Conservation (phyloP, 2,888 invertebrate species). For the Dromius quadrimaculatus region DNA sequence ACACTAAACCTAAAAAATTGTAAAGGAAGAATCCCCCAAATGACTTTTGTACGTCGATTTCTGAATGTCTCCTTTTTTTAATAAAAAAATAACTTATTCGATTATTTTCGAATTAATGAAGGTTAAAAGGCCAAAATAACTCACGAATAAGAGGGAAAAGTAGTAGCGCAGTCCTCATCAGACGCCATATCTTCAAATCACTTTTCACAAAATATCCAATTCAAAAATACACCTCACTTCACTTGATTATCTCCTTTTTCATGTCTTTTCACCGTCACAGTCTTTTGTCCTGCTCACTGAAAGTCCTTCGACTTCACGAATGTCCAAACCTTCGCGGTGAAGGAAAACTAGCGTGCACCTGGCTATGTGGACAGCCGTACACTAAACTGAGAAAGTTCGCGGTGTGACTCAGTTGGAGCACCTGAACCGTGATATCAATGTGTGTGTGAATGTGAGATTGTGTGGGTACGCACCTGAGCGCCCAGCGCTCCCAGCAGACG, state of each 20-base stretch:
- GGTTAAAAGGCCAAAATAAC: too few relatives aligned
- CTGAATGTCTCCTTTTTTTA: too few relatives aligned
- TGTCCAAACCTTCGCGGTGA: too few relatives aligned
- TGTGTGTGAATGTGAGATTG: not conserved
- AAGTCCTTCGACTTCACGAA: too few relatives aligned
- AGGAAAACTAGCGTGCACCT: constrained; percentile 2
- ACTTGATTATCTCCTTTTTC: too few relatives aligned
- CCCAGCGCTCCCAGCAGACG: constrained; percentile 2
- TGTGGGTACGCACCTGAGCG: not conserved
- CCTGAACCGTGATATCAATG: constrained; percentile 4
- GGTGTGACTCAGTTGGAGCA: not conserved
- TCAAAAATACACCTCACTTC: not conserved
- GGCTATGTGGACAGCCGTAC: not conserved
- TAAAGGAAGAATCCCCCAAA: too few relatives aligned
- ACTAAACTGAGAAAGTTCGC: too few relatives aligned
- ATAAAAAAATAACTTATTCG: too few relatives aligned
- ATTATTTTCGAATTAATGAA: too few relatives aligned
- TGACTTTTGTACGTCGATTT: too few relatives aligned
- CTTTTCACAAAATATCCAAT: not conserved
- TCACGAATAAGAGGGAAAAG: constrained; percentile 64
- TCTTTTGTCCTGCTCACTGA: too few relatives aligned
- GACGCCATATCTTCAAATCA: constrained; percentile 62
- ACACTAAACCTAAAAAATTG: too few relatives aligned
- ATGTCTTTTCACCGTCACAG: not conserved
- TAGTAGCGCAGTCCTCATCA: constrained; percentile 65